These are phyloP conservation scores for Drosophila subpulchrella DNA, from an alignment of 1,140 invertebrate genomes.

Conservation along the genomic window DNA sequence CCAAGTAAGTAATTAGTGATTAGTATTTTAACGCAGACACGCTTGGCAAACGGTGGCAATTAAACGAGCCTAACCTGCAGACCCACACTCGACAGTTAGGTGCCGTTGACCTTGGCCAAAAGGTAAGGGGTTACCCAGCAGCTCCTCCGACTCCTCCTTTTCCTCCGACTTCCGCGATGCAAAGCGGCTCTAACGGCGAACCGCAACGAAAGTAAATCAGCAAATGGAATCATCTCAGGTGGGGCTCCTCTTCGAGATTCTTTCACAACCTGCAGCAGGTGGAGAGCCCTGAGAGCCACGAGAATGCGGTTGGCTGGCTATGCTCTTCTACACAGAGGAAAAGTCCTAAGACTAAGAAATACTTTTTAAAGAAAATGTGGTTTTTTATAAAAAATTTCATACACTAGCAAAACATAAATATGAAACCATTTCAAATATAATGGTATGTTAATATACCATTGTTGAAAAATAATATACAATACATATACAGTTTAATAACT, in stretches of 20 bases:
- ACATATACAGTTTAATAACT: too few relatives aligned
- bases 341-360: neutral
- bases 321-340: constrained; percentile 20
- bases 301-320: constrained; percentile 36
- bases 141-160: constrained; percentile 9
- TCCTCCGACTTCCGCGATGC: constrained; percentile 49
- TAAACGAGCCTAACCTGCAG: constrained; percentile 47
- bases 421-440: too few relatives aligned
- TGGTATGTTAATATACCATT: too few relatives aligned
- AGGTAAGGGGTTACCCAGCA: constrained; percentile 59
- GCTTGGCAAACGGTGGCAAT: constrained; percentile 64
- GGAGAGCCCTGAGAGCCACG: constrained; percentile 29
- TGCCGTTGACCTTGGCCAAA: constrained; percentile 75
- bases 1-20: constrained; percentile 70
- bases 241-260: constrained; percentile 31
- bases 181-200: constrained; percentile 47
- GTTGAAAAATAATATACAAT: too few relatives aligned
- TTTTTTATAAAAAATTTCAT: neutral
- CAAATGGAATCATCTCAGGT: constrained; percentile 51
- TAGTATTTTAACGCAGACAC: constrained; percentile 73
- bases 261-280: constrained; percentile 39
- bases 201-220: constrained; percentile 71
- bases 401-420: too few relatives aligned
- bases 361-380: too few relatives aligned
- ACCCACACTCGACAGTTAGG: constrained; percentile 57